These are phyloP conservation scores for Tetragonula carbonaria DNA, from an alignment of 2,888 invertebrate genomes.

Conservation along the genomic window DNA sequence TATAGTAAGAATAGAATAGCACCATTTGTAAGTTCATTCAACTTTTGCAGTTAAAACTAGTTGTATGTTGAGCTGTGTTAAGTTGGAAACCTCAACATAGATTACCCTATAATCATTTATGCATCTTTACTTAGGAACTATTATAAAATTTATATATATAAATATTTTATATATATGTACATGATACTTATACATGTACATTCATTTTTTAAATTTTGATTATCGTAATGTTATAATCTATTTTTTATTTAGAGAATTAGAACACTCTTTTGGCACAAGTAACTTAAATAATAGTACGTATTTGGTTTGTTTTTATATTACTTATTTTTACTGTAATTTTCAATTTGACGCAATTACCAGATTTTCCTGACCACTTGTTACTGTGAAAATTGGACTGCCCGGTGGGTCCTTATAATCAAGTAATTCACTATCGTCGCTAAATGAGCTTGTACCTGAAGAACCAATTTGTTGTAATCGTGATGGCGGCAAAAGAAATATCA, in stretches of 20 bases:
- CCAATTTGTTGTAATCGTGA: conserved; percentile 57
- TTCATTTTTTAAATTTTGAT: conserved; percentile 47
- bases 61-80: conserved; percentile 7
- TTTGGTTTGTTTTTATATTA: conserved; percentile 56
- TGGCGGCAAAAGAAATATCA: conserved; percentile 86
- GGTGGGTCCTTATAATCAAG: conserved; percentile 72
- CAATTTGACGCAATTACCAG: conserved; percentile 65
- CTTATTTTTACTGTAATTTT: conserved; percentile 41
- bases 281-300: conserved; percentile 61
- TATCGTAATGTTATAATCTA: conserved; percentile 48
- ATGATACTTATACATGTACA: conserved; percentile 30
- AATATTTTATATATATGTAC: conserved; percentile 46
- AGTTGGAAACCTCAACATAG: conserved; percentile 41
- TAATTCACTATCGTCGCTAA: conserved; percentile 69
- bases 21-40: conserved; percentile 39
- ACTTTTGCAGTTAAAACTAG: conserved; percentile 6
- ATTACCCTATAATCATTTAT: conserved; percentile 48
- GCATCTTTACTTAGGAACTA: conserved; percentile 53
- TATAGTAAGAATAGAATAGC: conserved; percentile 44
- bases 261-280: conserved; percentile 71
- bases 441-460: conserved; percentile 58
- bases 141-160: conserved; percentile 59
- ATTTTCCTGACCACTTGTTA: conserved; percentile 64
- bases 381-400: conserved; percentile 74
- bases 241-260: conserved; percentile 46